Conservation (phyloP, 1,140 invertebrate genomes). For the Drosophila parabipectinata region DNA sequence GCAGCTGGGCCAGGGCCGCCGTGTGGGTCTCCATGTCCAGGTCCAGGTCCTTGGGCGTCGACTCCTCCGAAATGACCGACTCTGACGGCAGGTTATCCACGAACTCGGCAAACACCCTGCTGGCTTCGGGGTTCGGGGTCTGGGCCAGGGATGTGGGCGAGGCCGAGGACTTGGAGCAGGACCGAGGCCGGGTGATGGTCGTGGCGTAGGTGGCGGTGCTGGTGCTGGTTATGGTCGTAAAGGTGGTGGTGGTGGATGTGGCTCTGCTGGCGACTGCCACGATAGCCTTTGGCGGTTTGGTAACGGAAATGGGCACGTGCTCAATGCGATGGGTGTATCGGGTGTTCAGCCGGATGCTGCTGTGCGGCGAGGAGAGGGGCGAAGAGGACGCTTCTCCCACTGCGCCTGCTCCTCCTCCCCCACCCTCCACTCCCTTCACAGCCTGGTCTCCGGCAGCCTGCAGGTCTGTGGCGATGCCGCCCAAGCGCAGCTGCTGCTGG, state of each 20-base stretch:
- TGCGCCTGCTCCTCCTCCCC: neutral
- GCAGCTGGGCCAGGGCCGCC: slow-evolving; percentile 40
- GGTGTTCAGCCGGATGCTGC: slow-evolving; percentile 70
- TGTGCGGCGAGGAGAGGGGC: slow-evolving; percentile 65
- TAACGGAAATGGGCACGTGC: slow-evolving; percentile 34
- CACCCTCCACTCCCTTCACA: neutral
- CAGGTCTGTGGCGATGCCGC: slow-evolving; percentile 7
- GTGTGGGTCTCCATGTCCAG: slow-evolving; percentile 49
- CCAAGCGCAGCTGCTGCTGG: slow-evolving; percentile 65
- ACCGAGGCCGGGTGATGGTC: slow-evolving; percentile 4
- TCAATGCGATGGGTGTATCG: slow-evolving; percentile 75
- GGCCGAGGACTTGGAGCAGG: slow-evolving; percentile 21
- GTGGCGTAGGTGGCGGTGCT: neutral
- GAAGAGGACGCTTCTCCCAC: slow-evolving; percentile 21
- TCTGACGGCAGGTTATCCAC: slow-evolving; percentile 78
- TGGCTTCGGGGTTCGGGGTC: neutral
- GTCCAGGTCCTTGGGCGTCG: slow-evolving; percentile 75
- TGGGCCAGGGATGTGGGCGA: slow-evolving; percentile 22
- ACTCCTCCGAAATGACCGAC: slow-evolving; percentile 80
- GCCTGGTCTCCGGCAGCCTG: neutral
- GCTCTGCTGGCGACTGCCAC: neutral
- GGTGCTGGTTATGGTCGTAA: neutral
- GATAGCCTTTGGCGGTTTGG: slow-evolving; percentile 23
- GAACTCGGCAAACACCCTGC: slow-evolving; percentile 60
- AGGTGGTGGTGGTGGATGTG: neutral